Base-by-base conservation (phyloP, 2,113 vertebrate species). In the Aleadryas rufinucha region DNA sequence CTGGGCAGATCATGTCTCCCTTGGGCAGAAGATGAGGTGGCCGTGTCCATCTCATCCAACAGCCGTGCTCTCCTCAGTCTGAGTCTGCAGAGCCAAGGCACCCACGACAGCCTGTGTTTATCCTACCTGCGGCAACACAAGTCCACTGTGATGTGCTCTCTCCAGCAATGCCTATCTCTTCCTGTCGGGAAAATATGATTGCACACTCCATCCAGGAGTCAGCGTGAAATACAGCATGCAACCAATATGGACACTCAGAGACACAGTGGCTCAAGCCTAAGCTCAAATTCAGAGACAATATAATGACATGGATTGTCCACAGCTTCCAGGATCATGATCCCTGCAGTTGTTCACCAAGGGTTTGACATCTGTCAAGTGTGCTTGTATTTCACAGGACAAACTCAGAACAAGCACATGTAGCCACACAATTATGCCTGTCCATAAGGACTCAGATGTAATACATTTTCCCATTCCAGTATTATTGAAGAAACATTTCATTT, bases 401-500 rank as follows among this genome's bases (percentile, higher is more conserved):
- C 31, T 49, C 70, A 50, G 82, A 93, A 71, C 35, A 77, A 92
- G 39, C n/a, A 50, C 54, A 50, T 13, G 23, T 27, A 92, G 72
- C 13, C 69, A 66, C 68, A 47, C 27, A 87, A 47, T 81, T 54
- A 64, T 1, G 44, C 30, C 60, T 86, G n/a, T 72, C 81, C 49
- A 14, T 53, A 81, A 95, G 26, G 45, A 64, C 24, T 93, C 89
- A 90, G 74, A 91, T 64, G 27, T 61, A 94, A 95, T 53, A 61
- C 35, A 72, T 89, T 90, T 86, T 93, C 80, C 65, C 64, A 92
- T 89, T 87, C 79, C 44, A 79, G 30, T 84, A 61, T 69, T 84
- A 93, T 21, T 87, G 79, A 95, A 92, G 87, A 92, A 93, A 87
- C 76, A 92, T 93, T 96, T 92, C 52, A 72, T 95, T 93, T 89